Evolutionary conservation across 2,113 vertebrate genomes (phyloP).

Genomic region (Lasiurus borealis): DNA sequence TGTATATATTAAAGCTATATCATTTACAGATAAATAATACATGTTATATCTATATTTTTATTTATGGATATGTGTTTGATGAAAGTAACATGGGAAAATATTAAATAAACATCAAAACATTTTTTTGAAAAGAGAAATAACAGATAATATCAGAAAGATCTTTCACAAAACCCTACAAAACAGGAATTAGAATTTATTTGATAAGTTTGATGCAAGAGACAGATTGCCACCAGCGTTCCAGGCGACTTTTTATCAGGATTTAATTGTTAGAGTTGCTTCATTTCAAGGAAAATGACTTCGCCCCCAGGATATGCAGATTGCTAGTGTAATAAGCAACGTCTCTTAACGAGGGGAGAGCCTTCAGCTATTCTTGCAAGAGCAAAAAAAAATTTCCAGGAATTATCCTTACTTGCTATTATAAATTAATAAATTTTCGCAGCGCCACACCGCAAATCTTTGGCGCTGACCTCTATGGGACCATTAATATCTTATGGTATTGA

Average conservation of each 20-base stretch:
- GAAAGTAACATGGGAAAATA: too few relatives aligned
- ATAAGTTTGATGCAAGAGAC: constrained; percentile 28
- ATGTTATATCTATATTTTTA: too few relatives aligned
- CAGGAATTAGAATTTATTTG: too few relatives aligned
- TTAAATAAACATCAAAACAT: too few relatives aligned
- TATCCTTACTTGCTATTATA: constrained; percentile 79
- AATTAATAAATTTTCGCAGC: constrained; percentile 79
- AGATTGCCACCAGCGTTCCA: neutral
- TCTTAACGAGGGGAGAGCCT: constrained; percentile 71
- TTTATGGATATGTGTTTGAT: too few relatives aligned
- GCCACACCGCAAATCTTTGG: constrained; percentile 80
- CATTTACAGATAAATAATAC: too few relatives aligned
- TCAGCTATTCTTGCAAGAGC: constrained; percentile 75
- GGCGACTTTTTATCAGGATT: constrained; percentile 70
- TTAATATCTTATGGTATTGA: constrained; percentile 84
- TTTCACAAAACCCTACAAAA: too few relatives aligned
- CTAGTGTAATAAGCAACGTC: constrained; percentile 72
- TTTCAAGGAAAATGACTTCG: constrained; percentile 77
- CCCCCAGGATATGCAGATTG: constrained; percentile 73
- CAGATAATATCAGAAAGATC: too few relatives aligned
- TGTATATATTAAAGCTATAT: too few relatives aligned
- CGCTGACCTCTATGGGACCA: constrained; percentile 80
- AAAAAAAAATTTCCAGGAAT: constrained; percentile 79
- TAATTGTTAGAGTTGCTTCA: constrained; percentile 73
- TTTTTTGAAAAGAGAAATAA: too few relatives aligned